These are phyloP conservation scores for Cryptocephalus primarius DNA, from an alignment of 2,888 invertebrate genomes.

Conservation along the genomic window DNA sequence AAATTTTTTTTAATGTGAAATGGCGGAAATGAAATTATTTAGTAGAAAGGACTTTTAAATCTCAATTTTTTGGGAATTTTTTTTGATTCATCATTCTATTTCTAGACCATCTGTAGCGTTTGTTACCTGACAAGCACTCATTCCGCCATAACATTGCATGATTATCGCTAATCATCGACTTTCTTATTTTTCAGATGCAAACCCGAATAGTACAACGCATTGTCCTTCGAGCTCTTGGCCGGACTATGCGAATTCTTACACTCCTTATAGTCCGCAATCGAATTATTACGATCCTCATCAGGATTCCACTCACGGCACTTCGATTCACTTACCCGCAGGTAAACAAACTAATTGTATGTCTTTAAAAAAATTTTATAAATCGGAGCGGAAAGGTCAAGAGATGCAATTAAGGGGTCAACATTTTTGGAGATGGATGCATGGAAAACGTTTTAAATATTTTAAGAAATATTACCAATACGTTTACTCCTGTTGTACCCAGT, in stretches of 20 bases:
- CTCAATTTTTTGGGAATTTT: too few species aligned
- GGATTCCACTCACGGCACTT: conserved; percentile 39
- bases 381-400: too few species aligned
- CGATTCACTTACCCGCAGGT: conserved; percentile 53
- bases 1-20: too few species aligned
- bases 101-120: too few species aligned
- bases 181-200: conserved; percentile 30
- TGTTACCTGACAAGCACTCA: too few species aligned
- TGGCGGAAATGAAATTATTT: too few species aligned
- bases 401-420: background rate
- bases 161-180: too few species aligned
- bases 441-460: background rate
- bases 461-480: too few species aligned
- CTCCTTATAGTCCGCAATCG: conserved; percentile 45
- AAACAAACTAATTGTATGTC: conserved; percentile 14
- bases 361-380: background rate
- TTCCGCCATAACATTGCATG: too few species aligned
- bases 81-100: too few species aligned
- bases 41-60: too few species aligned
- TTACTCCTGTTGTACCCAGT: too few species aligned
- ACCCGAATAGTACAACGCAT: conserved; percentile 21
- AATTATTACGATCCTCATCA: conserved; percentile 39
- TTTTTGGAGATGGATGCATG: background rate
- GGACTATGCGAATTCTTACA: conserved; percentile 39
- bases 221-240: conserved; percentile 28